These are phyloP conservation scores for Corythucha ciliata DNA, from an alignment of 2,888 invertebrate genomes.

Conservation along the genomic window DNA sequence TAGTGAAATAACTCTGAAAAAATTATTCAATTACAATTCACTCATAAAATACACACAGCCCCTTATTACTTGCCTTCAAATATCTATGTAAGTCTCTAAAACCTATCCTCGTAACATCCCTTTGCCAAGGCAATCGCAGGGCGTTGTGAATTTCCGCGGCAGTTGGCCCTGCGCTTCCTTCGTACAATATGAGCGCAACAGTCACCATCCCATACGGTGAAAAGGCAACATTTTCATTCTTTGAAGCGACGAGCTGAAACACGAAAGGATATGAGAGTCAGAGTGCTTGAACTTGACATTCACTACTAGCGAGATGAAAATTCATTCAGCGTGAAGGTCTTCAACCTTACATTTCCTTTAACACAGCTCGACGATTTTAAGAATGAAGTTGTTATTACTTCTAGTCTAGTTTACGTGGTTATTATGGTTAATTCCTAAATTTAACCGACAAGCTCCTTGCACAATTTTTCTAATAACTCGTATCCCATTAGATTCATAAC, in stretches of 20 bases:
- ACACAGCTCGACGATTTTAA: too few relatives aligned
- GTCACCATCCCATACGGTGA: slow-evolving; percentile 75
- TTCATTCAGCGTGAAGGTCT: too few relatives aligned
- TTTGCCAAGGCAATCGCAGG: slow-evolving; percentile 61
- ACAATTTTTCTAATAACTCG: too few relatives aligned
- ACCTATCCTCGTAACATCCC: slow-evolving; percentile 63
- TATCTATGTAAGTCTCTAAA: slow-evolving; percentile 74
- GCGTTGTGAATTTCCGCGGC: slow-evolving; percentile 61
- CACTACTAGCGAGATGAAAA: too few relatives aligned
- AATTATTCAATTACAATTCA: not conserved
- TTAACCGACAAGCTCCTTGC: too few relatives aligned
- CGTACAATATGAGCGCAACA: slow-evolving; percentile 66
- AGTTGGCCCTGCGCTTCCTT: slow-evolving; percentile 65
- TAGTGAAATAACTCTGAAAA: slow-evolving; percentile 68
- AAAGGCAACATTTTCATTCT: slow-evolving; percentile 61
- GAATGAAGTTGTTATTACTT: too few relatives aligned
- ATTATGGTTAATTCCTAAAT: too few relatives aligned
- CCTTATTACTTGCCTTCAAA: slow-evolving; percentile 55
- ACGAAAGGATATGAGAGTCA: not conserved
- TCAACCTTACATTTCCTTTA: too few relatives aligned
- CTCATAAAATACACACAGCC: not conserved
- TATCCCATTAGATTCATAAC: too few relatives aligned
- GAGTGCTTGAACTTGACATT: too few relatives aligned
- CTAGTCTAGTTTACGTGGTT: too few relatives aligned
- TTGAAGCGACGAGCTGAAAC: slow-evolving; percentile 36